Evolutionary conservation across 2,888 invertebrate genomes (phyloP), one percentile per base, ranked within the genome.

Genomic region (Lepidonotus clava): DNA sequence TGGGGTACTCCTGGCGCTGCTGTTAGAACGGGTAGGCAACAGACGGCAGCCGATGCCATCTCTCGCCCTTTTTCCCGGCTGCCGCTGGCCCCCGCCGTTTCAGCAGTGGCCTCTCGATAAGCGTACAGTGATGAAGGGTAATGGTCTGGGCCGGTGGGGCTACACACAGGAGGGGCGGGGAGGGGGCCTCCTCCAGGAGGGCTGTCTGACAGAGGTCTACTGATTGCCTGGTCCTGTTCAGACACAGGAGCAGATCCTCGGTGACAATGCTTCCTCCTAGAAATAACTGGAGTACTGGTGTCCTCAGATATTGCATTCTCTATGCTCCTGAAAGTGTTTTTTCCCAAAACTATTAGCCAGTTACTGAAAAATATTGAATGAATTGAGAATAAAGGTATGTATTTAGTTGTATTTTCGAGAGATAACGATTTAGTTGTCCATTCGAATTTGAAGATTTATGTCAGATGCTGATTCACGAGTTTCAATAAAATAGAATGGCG

Each of bases 41-140:
- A 61, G 61, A 61, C 28, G 61, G 61, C 61, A 61, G 28, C 61
- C 61, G 61, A 61, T 61, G n/a, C 11, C 61, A 61, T 61, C 61
- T 61, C 28, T 24, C 28, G 61, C 11, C 61, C 61, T 61, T 61
- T 61, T 61, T 32, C 61, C 61, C 28, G 24, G 61, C 8, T 28
- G 8, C 61, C 28, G 61, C 24, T 61, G 61, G 61, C 61, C 61
- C 14, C 28, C 28, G 11, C 28, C 61, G 61, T 24, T 61, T 61
- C 28, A 61, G 61, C 28, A n/a, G 28, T 61, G 11, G 61, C 61
- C 28, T n/a, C 28, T 11, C 11, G 61, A 61, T 61, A 61, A 61
- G 61, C 28, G 61, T 61, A 28, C 61, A 4, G 61, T 28, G 61
- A 61, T 61, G 61, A 24, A n/a, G n/a, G 21, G 46, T 46, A 46